Conservation (phyloP, 2,888 invertebrate genomes). For the Lordiphosa fenestrarum region DNA sequence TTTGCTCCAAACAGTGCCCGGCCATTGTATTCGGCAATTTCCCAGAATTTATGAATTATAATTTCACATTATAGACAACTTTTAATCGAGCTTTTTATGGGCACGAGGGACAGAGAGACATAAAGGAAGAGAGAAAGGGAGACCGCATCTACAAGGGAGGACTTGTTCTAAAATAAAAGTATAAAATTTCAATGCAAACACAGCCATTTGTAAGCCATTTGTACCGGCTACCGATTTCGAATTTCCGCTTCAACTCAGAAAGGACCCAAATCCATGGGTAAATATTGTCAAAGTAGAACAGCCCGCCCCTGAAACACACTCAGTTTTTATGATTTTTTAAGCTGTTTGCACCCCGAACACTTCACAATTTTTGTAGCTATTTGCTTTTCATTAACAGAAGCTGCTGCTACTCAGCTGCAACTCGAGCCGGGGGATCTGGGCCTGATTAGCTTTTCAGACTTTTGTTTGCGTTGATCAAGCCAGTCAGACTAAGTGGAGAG, state of each 20-base stretch:
- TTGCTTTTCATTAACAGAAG: slow-evolving; percentile 71
- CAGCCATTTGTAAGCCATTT: slow-evolving; percentile 68
- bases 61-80: slow-evolving; percentile 76
- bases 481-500: slow-evolving; percentile 48
- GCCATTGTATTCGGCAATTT: slow-evolving; percentile 79
- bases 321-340: slow-evolving; percentile 69
- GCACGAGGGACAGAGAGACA: slow-evolving; percentile 2
- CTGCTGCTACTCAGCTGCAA: slow-evolving; percentile 35
- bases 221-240: slow-evolving; percentile 53
- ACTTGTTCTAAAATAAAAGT: slow-evolving; percentile 28
- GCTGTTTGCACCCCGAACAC: slow-evolving; percentile 60
- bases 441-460: slow-evolving; percentile 6
- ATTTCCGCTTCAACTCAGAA: slow-evolving; percentile 41
- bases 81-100: slow-evolving; percentile 80
- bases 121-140: not conserved
- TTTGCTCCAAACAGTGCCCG: slow-evolving; percentile 70
- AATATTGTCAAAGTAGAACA: slow-evolving; percentile 44
- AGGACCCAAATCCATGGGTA: slow-evolving; percentile 59
- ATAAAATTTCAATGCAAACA: slow-evolving; percentile 61
- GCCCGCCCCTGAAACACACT: slow-evolving; percentile 19
- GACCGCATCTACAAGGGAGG: slow-evolving; percentile 7
- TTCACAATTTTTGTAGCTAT: slow-evolving; percentile 52
- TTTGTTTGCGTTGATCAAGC: slow-evolving; percentile 62
- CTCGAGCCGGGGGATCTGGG: slow-evolving; percentile 12
- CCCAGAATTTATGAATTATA: slow-evolving; percentile 80